Percentiles rank a stretch among this genome's conserved stretches.
Evolutionary conservation across 2,797 vertebrate genomes (phyloP).

Genomic region (Lacerta agilis): DNA sequence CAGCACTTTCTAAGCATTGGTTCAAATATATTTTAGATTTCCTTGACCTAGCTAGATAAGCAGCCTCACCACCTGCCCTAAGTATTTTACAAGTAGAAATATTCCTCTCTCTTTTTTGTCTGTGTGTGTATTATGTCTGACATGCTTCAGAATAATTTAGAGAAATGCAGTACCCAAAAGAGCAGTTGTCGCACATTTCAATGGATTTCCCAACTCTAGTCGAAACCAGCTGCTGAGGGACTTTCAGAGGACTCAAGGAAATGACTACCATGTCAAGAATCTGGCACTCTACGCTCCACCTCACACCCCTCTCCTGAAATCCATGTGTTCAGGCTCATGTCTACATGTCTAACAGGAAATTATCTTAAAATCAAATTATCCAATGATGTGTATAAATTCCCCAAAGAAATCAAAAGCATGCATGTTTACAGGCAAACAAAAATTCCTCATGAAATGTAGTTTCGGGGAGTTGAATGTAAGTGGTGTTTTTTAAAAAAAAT

Average conservation of each 20-base stretch:
- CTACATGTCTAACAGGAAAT: conserved; percentile 37
- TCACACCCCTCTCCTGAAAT: conserved; percentile 20
- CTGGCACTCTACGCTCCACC: conserved; percentile 24
- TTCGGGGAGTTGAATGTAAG: not conserved
- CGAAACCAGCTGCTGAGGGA: conserved; percentile 34
- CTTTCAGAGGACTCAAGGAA: conserved; percentile 21
- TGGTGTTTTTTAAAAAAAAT: not conserved
- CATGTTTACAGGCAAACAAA: not conserved
- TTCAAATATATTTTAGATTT: not conserved
- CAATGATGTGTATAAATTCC: conserved; percentile 33
- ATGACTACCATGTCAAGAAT: conserved; percentile 7
- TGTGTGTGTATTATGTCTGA: not conserved
- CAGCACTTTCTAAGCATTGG: not conserved
- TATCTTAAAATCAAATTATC: conserved; percentile 33
- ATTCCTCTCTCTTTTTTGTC: too few relatives aligned
- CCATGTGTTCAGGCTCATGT: conserved; percentile 25
- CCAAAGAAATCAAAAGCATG: conserved; percentile 27
- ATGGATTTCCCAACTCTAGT: not conserved
- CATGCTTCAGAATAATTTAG: not conserved
- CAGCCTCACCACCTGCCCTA: not conserved
- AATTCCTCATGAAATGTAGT: not conserved
- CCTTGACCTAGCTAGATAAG: not conserved
- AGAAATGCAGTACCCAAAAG: not conserved
- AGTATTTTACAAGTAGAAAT: not conserved
- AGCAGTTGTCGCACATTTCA: conserved; percentile 16